Evolutionary conservation across 2,113 vertebrate genomes (phyloP).

Genomic region (Myrmophylax atrothorax): DNA sequence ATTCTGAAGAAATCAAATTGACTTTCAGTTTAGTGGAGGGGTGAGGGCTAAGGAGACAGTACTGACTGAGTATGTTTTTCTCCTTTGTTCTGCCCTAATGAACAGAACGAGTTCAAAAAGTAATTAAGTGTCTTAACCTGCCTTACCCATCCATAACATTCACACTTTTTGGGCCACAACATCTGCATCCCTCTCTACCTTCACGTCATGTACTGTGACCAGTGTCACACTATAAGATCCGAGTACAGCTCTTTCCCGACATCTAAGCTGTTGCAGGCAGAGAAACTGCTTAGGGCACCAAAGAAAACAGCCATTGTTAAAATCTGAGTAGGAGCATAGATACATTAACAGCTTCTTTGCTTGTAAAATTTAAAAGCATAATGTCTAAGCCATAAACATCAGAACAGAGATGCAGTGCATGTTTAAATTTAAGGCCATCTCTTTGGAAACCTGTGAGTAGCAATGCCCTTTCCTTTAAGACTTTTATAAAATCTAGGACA

Average conservation of each 20-base stretch:
- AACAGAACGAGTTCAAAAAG: background rate
- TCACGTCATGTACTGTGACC: background rate
- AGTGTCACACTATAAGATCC: background rate
- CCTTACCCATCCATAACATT: background rate
- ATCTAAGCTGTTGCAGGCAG: background rate
- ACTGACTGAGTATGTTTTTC: background rate
- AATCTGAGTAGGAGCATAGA: background rate
- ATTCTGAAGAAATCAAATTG: background rate
- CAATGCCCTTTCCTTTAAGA: background rate
- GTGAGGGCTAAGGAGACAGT: background rate
- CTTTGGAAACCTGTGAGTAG: background rate
- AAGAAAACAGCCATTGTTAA: background rate
- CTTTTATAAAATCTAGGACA: background rate
- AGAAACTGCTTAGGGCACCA: background rate
- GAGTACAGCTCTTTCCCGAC: background rate
- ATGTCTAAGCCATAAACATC: background rate
- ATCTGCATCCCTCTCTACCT: background rate
- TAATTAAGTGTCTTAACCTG: background rate
- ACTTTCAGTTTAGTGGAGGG: background rate
- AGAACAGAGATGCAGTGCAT: background rate
- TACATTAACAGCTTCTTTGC: background rate
- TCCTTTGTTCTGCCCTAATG: background rate
- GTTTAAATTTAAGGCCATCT: background rate
- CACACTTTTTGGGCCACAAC: background rate
- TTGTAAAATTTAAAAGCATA: background rate